Evolutionary conservation across 2,888 invertebrate genomes (phyloP), one percentile per base, ranked within the genome.

Genomic region (Anodontia alba): DNA sequence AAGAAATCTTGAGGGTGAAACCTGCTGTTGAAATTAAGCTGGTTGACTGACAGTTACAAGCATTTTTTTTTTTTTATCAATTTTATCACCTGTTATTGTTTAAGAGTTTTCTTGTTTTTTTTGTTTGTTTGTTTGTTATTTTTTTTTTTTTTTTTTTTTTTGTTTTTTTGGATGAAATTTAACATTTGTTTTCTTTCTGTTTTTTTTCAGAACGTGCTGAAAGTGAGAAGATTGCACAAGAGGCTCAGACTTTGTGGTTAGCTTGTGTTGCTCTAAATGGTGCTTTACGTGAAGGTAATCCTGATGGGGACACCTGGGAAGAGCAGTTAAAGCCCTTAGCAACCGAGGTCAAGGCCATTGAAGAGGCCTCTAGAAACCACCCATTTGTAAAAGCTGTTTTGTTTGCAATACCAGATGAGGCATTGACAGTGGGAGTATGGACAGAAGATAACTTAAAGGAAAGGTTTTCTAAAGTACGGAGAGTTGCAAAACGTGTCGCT

Each of bases 241-340:
- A 93, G 36, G 97, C 98, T 0, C 98, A 98, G 94, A 96, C 97
- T 38, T 95, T 99, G 87, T 99, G 99, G 99, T 96, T 98, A 86
- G 98, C 99, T 0, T 98, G 98, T 91, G 98, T 98, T 92, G 96
- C 98, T 1, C 95, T 99, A 49, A 96, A 97, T 92, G 96, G 97
- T 1, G 96, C 97, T 31, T 96, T 98, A 8, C 96, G 96, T 80
- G 95, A 95, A 26, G 96, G 96, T 15, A 95, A 96, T 86, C 93
- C 88, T 82, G 93, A 88, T 78, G 92, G 89, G 1, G 78, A 81
- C 17, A 80, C 83, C 0, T 88, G 89, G 88, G 93, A 94, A 68
- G 87, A 84, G 8, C 81, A 88, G 36, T 73, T 93, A 29, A 90
- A 90, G 51, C 93, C 94, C 0, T 83, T 94, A 31, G 89, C 78